A percentile compares a stretch with the other conserved stretches of the same genome.
Evolutionary conservation across 2,113 vertebrate genomes (phyloP).

Genomic region (Ameiurus melas): DNA sequence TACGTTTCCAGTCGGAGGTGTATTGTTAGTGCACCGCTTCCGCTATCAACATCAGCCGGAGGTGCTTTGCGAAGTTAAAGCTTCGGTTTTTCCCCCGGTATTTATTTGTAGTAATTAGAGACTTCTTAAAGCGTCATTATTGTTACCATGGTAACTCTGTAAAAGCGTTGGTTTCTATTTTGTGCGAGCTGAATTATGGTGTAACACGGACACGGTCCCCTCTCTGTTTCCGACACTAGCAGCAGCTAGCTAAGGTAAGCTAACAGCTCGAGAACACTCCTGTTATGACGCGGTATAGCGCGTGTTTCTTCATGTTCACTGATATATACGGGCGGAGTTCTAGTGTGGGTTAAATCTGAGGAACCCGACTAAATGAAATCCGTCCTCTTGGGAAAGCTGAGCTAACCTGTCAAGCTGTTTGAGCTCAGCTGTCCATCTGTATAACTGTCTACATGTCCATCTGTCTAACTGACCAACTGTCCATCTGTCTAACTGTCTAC

Average conservation of each 20-base stretch:
- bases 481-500: no score
- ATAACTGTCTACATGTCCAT: no score
- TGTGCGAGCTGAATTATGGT: slow-evolving; percentile 61
- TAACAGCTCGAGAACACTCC: background rate
- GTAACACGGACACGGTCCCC: slow-evolving; percentile 62
- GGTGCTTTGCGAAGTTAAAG: slow-evolving; percentile 32
- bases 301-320: background rate
- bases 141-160: background rate
- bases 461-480: no score
- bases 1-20: slow-evolving; percentile 20
- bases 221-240: slow-evolving; percentile 53
- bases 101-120: background rate
- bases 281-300: background rate
- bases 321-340: background rate
- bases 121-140: rapidly evolving
- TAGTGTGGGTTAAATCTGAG: background rate
- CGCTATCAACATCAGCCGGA: slow-evolving; percentile 33
- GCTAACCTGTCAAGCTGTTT: background rate
- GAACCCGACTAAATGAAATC: rapidly evolving
- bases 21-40: slow-evolving; percentile 32
- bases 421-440: background rate
- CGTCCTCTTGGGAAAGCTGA: background rate
- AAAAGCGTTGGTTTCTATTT: background rate
- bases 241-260: slow-evolving; percentile 59
- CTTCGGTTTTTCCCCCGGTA: background rate